Conservation (phyloP, 35 echinoderm and acorn worm genomes). For the Heliocidaris tuberculata region DNA sequence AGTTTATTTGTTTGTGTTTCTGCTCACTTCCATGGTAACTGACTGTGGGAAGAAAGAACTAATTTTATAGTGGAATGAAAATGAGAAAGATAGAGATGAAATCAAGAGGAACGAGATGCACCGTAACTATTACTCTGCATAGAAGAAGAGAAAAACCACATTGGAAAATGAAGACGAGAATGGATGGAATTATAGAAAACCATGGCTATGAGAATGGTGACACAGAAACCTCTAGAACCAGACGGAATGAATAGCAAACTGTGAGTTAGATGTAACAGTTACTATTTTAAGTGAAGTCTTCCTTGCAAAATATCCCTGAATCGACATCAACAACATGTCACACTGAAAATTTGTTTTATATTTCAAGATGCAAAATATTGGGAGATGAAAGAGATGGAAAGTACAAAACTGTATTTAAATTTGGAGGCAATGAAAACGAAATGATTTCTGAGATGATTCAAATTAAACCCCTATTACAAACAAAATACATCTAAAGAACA, state of each 20-base stretch:
- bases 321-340: neutral
- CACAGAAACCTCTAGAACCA: neutral
- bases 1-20: neutral
- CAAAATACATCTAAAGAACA: too few species aligned
- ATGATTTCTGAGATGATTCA: too few species aligned
- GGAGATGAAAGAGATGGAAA: too few species aligned
- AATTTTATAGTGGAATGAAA: neutral
- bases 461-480: too few species aligned
- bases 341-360: too few species aligned
- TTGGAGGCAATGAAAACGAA: too few species aligned
- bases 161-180: neutral
- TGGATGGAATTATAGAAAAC: neutral
- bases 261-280: neutral
- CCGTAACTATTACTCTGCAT: neutral
- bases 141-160: neutral
- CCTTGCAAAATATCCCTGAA: neutral
- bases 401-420: too few species aligned
- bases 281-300: neutral
- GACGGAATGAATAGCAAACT: neutral
- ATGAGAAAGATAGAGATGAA: neutral
- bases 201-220: neutral
- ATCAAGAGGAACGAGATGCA: neutral
- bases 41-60: neutral
- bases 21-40: neutral
- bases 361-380: too few species aligned